These are phyloP conservation scores for Agrotis puta DNA, from an alignment of 2,888 invertebrate species.

Conservation along the genomic window DNA sequence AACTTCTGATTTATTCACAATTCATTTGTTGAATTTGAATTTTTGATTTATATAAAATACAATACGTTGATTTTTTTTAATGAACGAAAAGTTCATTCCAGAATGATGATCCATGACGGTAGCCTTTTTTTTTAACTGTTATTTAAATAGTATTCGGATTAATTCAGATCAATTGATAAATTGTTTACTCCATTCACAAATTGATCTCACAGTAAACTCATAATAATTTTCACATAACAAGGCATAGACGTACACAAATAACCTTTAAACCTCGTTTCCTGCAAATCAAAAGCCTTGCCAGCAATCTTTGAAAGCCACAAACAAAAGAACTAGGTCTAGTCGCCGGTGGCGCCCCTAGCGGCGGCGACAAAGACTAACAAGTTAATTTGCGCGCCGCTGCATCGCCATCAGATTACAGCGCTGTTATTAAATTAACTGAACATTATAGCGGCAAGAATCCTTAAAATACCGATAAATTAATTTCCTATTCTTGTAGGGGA, in stretches of 20 bases:
- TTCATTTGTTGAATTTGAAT: slow-evolving; percentile 73
- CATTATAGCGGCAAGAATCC: slow-evolving; percentile 56
- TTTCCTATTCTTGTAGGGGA: slow-evolving; percentile 56
- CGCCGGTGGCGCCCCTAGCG: slow-evolving; percentile 40
- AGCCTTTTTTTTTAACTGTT: too few relatives aligned
- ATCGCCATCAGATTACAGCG: slow-evolving; percentile 57
- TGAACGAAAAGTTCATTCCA: slow-evolving; percentile 50
- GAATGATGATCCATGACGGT: slow-evolving; percentile 1
- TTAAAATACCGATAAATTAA: slow-evolving; percentile 64
- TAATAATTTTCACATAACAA: too few relatives aligned
- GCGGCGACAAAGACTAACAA: slow-evolving; percentile 51
- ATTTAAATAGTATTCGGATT: too few relatives aligned
- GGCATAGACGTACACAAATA: not conserved
- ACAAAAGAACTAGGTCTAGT: slow-evolving; percentile 42
- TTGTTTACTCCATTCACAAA: not conserved
- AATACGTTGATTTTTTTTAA: slow-evolving; percentile 63
- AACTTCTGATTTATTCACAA: slow-evolving; percentile 75
- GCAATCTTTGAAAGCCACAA: slow-evolving; percentile 11
- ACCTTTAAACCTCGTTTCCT: not conserved
- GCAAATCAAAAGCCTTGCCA: slow-evolving; percentile 9
- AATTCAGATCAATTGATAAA: not conserved
- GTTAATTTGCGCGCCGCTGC: slow-evolving; percentile 55
- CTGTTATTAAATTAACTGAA: slow-evolving; percentile 59
- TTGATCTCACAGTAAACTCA: not conserved
- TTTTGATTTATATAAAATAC: slow-evolving; percentile 71